Percentiles rank a stretch among this genome's conserved stretches.
Conservation (phyloP, 2,113 vertebrate genomes). For the Garra rufa region DNA sequence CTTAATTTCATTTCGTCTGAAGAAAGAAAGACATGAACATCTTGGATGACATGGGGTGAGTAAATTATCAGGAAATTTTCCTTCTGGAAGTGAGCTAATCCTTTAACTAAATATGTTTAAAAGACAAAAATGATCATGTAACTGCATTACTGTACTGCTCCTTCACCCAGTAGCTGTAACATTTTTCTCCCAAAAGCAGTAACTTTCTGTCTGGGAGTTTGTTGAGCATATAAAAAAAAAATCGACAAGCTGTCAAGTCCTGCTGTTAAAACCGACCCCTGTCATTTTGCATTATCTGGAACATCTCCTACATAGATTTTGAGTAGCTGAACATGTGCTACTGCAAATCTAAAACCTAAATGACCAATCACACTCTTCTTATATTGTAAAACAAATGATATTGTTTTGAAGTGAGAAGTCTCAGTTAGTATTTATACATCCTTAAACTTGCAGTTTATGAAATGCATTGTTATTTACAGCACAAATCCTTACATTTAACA, state of each 20-base stretch:
- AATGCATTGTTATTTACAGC: not conserved
- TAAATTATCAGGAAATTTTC: too few relatives aligned
- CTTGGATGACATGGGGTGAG: too few relatives aligned
- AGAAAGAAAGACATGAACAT: too few relatives aligned
- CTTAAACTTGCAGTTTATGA: not conserved
- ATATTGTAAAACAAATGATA: not conserved
- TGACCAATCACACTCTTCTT: not conserved
- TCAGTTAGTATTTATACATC: not conserved
- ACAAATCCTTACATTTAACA: slow-evolving; percentile 12
- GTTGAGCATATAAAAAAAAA: not conserved
- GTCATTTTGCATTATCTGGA: slow-evolving; percentile 46
- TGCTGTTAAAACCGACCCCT: slow-evolving; percentile 39
- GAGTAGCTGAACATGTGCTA: not conserved
- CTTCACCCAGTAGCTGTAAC: not conserved
- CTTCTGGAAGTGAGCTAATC: too few relatives aligned
- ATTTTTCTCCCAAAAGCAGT: not conserved
- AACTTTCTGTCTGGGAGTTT: not conserved
- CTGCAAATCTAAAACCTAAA: not conserved
- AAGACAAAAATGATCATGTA: not conserved
- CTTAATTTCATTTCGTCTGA: too few relatives aligned
- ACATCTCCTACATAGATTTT: not conserved
- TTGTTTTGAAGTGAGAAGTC: not conserved
- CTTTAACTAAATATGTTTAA: not conserved
- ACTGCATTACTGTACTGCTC: not conserved
- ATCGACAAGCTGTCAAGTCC: slow-evolving; percentile 44